Base-by-base conservation (phyloP, 1,140 invertebrate species). In the Atta texana region DNA sequence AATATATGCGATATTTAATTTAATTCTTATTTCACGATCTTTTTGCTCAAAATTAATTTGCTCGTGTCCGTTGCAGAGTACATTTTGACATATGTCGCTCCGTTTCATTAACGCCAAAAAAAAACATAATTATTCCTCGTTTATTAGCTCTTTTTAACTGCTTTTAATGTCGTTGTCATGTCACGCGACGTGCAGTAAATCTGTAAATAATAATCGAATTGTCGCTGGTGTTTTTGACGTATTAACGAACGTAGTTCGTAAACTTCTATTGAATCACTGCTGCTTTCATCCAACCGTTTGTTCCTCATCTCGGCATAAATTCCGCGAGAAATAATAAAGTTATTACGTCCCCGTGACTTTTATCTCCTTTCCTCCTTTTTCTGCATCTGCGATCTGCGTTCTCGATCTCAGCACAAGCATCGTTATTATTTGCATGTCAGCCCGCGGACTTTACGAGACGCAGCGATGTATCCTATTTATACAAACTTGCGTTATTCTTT, bases 401-500 rank as follows among this genome's bases (percentile, higher is more conserved):
- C 76, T 21, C 34, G 80, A 82, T 82, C 64, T 69, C 39, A 44
- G 18, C 39, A 18, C 63, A 63, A 72, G 53, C 39, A 8, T 72
- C 53, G 66, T 82, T 82, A 82, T 82, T 74, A 82, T 82, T 82
- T 55, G 80, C 39, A 44, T 74, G 80, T 82, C 80, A 39, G 68
- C 21, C 31, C 34, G 31, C 53, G 21, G 51, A 82, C 53, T 82
- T 82, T 59, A 34, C 78, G 24, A 39, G 53, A 21, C 24, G 49
- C 80, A n/a, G 55, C 55, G 61, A 82, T 82, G 80, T 74, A 74
- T 82, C 68, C 68, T 82, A 74, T 53, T 82, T 82, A 74, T 12
- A 39, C 55, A 14, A 44, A 55, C 34, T 64, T 57, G 18, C 18
- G 68, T 44, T 72, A 21, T 49, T 74, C 53, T 68, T 59, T 34